These are phyloP conservation scores for Ashinkailepas kermadecensis DNA, from an alignment of 2,888 invertebrate genomes.

Conservation along the genomic window DNA sequence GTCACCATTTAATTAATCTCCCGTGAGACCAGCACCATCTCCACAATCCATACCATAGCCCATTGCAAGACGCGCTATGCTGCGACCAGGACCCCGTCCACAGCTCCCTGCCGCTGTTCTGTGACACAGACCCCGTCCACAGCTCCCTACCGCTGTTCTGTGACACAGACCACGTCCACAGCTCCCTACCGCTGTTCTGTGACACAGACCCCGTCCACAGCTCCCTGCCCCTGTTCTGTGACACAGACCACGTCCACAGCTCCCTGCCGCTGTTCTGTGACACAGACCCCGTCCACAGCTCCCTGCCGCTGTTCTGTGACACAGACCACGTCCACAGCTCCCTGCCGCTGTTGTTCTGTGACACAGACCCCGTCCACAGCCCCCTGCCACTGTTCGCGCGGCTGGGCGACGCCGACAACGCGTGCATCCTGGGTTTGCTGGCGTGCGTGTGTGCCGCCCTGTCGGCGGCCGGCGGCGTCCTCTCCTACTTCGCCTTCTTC, in stretches of 20 bases:
- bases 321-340: neutral
- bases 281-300: neutral
- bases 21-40: no score
- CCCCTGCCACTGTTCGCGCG: neutral
- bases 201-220: neutral
- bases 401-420: conserved; percentile 5
- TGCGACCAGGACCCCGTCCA: neutral
- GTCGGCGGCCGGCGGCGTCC: neutral
- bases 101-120: neutral
- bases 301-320: neutral
- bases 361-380: neutral
- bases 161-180: neutral
- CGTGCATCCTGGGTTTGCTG: neutral
- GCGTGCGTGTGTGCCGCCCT: neutral
- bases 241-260: neutral
- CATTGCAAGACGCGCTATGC: no score
- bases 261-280: neutral
- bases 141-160: neutral
- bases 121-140: neutral
- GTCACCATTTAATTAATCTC: no score
- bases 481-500: conserved; percentile 15
- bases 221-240: neutral
- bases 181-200: neutral
- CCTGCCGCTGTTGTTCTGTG: neutral
- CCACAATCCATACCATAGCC: no score